Evolutionary conservation across 53 echinoderm and acorn worm species (phyloP).

Genomic region (Henricia sp.): DNA sequence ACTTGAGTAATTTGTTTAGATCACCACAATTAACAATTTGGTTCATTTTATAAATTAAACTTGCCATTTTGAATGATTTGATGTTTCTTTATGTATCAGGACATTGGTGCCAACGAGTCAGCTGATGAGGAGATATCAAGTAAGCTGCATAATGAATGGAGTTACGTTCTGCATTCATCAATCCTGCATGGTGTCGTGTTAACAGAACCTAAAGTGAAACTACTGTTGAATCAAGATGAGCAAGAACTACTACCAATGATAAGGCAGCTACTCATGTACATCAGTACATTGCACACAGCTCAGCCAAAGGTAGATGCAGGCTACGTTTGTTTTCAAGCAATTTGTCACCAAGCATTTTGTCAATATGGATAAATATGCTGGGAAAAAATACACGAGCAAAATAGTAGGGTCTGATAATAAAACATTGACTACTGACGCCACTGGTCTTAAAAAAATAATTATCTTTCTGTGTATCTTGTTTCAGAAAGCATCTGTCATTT

Average conservation of each 20-base stretch:
- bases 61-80: too few species aligned
- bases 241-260: constrained; percentile 13
- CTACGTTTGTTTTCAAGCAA: too few species aligned
- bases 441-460: background rate
- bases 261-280: constrained; percentile 66
- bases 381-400: too few species aligned
- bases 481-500: constrained; percentile 11
- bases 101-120: background rate
- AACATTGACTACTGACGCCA: too few species aligned
- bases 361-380: too few species aligned
- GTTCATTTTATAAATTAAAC: too few species aligned
- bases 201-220: background rate
- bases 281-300: constrained; percentile 41
- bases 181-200: constrained; percentile 14
- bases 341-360: too few species aligned
- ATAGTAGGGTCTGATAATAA: too few species aligned
- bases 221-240: constrained; percentile 19
- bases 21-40: too few species aligned
- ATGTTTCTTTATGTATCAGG: too few species aligned
- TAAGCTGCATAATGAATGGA: background rate
- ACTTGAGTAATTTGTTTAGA: too few species aligned
- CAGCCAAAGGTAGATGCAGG: constrained; percentile 35
- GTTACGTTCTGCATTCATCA: constrained; percentile 2
- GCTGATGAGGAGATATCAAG: background rate
- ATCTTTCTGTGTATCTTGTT: background rate